A percentile compares a stretch with the other conserved stretches of the same genome.
Conservation (phyloP, 2,113 vertebrate genomes). For the Phyllostomus hastatus region DNA sequence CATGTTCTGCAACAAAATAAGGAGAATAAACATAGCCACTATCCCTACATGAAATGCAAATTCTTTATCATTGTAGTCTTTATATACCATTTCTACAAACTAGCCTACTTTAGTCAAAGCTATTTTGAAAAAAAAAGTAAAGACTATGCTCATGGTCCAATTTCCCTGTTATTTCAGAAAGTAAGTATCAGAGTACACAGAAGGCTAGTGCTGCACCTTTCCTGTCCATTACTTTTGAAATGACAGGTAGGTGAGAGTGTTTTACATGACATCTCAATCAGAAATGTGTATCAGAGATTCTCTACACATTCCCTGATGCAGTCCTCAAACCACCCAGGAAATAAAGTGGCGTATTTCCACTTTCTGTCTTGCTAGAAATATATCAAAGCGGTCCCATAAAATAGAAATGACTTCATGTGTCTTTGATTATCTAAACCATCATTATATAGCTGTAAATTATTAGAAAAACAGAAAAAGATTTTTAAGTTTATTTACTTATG, state of each 20-base stretch:
- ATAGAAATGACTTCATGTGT: background rate
- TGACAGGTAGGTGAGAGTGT: conserved; percentile 87
- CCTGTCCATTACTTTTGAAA: conserved; percentile 92
- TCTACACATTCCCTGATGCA: background rate
- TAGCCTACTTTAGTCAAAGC: background rate
- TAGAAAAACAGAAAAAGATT: background rate
- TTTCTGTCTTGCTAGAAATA: background rate
- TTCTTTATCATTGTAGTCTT: conserved; percentile 23
- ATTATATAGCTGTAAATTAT: conserved; percentile 9
- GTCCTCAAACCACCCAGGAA: background rate
- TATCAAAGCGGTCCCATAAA: background rate
- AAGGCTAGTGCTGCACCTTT: conserved; percentile 89
- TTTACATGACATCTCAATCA: conserved; percentile 50
- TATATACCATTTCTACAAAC: background rate
- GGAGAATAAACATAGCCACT: background rate
- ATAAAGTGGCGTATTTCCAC: background rate
- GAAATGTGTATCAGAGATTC: conserved; percentile 26
- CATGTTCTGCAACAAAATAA: background rate
- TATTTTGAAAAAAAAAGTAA: conserved; percentile 24
- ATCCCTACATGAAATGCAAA: conserved; percentile 11
- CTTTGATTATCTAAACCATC: background rate
- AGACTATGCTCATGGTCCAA: conserved; percentile 75
- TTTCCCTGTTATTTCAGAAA: conserved; percentile 91
- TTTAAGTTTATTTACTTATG: background rate
- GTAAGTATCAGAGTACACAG: conserved; percentile 85